These are phyloP conservation scores for Melierax canorus DNA, from an alignment of 2,113 vertebrate genomes.

Conservation along the genomic window DNA sequence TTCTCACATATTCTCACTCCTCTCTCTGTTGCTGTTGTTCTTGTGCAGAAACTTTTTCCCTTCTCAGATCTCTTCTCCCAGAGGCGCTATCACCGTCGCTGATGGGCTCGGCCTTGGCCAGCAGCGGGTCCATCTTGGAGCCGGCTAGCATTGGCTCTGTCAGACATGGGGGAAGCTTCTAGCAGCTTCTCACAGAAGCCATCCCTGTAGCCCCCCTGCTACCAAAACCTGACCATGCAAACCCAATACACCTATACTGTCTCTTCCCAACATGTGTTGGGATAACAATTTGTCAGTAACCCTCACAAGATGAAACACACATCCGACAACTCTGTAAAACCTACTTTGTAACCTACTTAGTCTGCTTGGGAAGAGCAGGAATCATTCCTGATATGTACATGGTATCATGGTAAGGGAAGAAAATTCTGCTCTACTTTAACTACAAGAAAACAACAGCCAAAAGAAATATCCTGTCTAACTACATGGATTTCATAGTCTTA, in stretches of 20 bases:
- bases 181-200: neutral
- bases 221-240: neutral
- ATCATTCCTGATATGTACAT: neutral
- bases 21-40: neutral
- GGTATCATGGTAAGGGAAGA: neutral
- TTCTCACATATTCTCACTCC: neutral
- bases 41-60: too few relatives aligned
- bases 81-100: rapidly evolving
- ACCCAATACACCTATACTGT: neutral
- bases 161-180: neutral
- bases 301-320: neutral
- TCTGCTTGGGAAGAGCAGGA: neutral
- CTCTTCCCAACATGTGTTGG: neutral
- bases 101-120: neutral
- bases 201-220: neutral
- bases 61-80: neutral
- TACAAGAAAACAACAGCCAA: neutral
- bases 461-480: neutral
- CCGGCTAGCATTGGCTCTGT: rapidly evolving
- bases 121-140: rapidly evolving
- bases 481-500: neutral
- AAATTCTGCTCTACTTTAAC: neutral
- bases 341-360: neutral
- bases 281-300: neutral
- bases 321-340: neutral